Percentiles rank a stretch among this genome's conserved stretches.
Conservation (phyloP, 2,113 vertebrate species). For the Eonycteris spelaea region DNA sequence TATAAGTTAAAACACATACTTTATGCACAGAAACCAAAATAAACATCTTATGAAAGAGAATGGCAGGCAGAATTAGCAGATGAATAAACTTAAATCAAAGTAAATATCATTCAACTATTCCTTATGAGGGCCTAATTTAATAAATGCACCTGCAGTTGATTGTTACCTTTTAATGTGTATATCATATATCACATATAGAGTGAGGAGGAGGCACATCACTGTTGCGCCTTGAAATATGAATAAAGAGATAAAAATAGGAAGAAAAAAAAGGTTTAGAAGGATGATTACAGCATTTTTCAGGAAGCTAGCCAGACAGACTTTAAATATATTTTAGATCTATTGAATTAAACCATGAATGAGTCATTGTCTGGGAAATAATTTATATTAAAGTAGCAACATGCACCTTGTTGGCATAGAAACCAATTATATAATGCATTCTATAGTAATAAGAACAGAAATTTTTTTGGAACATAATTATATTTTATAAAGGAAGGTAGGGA, state of each 20-base stretch:
- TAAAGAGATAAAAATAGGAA: constrained; percentile 35
- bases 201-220: not conserved
- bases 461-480: constrained; percentile 61
- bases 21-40: not conserved
- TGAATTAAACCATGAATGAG: constrained; percentile 70
- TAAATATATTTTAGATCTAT: constrained; percentile 61
- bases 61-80: not conserved
- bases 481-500: constrained; percentile 30
- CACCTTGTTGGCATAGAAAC: constrained; percentile 70
- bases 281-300: constrained; percentile 40
- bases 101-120: constrained; percentile 1
- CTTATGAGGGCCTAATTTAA: not conserved
- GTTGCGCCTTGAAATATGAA: constrained; percentile 22
- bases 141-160: constrained; percentile 23
- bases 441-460: constrained; percentile 62
- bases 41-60: not conserved
- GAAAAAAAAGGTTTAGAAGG: not conserved
- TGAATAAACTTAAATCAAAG: constrained; percentile 39
- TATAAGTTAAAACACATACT: not conserved
- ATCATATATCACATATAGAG: not conserved
- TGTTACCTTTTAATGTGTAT: constrained; percentile 27
- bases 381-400: constrained; percentile 69
- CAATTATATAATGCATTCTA: constrained; percentile 70
- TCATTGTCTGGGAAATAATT: constrained; percentile 76
- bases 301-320: constrained; percentile 41